These are phyloP conservation scores for Trogon surrucura DNA, from an alignment of 2,113 vertebrate genomes.

Conservation along the genomic window DNA sequence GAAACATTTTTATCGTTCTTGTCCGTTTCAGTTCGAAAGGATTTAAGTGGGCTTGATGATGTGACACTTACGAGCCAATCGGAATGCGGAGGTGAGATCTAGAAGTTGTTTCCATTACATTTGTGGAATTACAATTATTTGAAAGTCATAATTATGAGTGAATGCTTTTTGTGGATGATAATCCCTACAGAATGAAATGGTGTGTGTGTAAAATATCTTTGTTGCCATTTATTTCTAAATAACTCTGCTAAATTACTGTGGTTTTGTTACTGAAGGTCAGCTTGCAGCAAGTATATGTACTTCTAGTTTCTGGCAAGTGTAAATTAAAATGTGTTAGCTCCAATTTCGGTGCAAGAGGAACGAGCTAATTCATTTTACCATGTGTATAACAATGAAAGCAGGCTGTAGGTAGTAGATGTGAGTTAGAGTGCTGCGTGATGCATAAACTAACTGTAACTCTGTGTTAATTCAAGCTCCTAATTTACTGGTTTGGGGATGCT, in stretches of 20 bases:
- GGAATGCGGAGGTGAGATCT: conserved; percentile 85
- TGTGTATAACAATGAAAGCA: not conserved
- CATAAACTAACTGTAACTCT: not conserved
- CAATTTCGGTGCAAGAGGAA: not conserved
- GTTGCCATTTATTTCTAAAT: not conserved
- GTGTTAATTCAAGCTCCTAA: not conserved
- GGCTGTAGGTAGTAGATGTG: not conserved
- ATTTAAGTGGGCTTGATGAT: conserved; percentile 84
- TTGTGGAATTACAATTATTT: not conserved
- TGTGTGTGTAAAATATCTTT: not conserved
- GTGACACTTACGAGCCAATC: conserved; percentile 82
- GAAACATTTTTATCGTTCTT: conserved; percentile 4
- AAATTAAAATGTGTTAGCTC: not conserved
- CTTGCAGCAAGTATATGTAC: not conserved
- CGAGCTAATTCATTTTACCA: not conserved
- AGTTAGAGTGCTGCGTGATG: not conserved
- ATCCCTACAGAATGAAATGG: not conserved
- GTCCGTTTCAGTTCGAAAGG: conserved; percentile 81
- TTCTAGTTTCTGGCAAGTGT: not conserved
- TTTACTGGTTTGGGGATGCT: not conserved
- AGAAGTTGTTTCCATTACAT: not conserved
- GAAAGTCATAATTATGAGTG: not conserved
- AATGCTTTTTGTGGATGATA: not conserved
- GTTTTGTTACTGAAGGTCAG: not conserved
- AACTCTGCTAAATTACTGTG: not conserved